Evolutionary conservation across 35 echinoderm and acorn worm species (phyloP).

Genomic region (Ophioderma brevispina): DNA sequence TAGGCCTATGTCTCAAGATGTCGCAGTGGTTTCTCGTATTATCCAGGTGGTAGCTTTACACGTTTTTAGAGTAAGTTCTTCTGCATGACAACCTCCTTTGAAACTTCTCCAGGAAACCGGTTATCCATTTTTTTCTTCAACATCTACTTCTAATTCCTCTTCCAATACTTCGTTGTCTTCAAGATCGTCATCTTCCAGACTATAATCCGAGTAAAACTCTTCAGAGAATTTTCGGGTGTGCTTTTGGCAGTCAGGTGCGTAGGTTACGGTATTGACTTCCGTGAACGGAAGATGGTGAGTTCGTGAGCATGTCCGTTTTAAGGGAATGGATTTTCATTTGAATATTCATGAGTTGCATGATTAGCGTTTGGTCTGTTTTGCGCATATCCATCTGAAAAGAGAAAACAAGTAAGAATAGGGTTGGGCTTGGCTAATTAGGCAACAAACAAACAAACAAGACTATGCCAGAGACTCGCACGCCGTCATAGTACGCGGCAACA

Average conservation of each 20-base stretch:
- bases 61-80: background rate
- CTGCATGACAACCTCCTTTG: background rate
- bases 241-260: background rate
- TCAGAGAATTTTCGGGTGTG: background rate
- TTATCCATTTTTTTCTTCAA: background rate
- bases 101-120: background rate
- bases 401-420: background rate
- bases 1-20: background rate
- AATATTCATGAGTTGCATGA: constrained; percentile 4
- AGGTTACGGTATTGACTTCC: too few relatives aligned
- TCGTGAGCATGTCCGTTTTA: background rate
- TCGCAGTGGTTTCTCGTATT: background rate
- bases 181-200: background rate
- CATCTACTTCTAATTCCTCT: background rate
- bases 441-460: too few relatives aligned
- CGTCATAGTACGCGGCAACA: too few relatives aligned
- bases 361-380: background rate
- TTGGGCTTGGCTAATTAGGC: too few relatives aligned
- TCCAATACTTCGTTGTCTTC: background rate
- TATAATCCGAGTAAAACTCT: background rate
- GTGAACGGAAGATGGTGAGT: background rate
- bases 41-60: background rate
- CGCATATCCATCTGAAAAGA: background rate
- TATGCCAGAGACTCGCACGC: too few relatives aligned
- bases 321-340: background rate